A percentile compares a stretch with the other conserved stretches of the same genome.
phyloP scores from a whole-genome alignment of 2,797 vertebrate genomes.

The Cirrhinus molitorella region DNA sequence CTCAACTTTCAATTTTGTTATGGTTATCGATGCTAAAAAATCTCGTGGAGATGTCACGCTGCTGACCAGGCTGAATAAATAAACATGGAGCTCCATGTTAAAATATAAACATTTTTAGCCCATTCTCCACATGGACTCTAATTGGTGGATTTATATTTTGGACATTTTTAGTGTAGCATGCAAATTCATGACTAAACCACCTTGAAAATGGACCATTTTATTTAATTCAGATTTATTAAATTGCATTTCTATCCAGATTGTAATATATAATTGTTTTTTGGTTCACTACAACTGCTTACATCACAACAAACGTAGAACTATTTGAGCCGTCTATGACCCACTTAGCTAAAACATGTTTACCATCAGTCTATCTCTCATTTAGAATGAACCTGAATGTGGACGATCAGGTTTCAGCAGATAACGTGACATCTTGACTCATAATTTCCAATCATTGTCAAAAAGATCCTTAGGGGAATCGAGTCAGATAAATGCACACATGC shows the following conservation, averaged over 20 bases:
- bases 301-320: no score
- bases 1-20: neutral
- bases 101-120: neutral
- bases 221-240: neutral
- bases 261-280: neutral
- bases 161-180: neutral
- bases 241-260: neutral
- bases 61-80: neutral
- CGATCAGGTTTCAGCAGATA: neutral
- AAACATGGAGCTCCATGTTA: neutral
- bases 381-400: neutral
- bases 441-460: neutral
- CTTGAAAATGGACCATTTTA: neutral
- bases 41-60: neutral
- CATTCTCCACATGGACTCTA: neutral
- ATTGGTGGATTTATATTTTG: neutral
- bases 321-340: neutral
- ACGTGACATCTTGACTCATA: neutral
- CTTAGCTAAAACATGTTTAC: neutral
- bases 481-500: neutral
- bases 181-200: neutral
- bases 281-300: neutral
- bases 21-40: neutral
- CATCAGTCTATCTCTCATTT: neutral
- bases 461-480: neutral